These are phyloP conservation scores for Erpobdella octoculata DNA, from an alignment of 2,888 invertebrate genomes.

Conservation along the genomic window DNA sequence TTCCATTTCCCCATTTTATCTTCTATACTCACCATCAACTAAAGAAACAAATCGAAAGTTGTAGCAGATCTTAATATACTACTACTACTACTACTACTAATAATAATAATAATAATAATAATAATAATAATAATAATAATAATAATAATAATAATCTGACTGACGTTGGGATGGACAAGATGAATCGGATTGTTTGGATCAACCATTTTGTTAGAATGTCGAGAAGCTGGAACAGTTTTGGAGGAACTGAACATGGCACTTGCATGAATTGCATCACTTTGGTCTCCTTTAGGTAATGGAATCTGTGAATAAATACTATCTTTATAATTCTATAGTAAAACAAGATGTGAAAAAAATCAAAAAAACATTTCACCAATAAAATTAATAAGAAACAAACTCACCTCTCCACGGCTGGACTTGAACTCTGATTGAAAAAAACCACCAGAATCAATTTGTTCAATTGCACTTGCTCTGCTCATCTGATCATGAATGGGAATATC, in stretches of 20 bases:
- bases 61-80: no score
- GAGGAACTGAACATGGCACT: not conserved
- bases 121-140: not conserved
- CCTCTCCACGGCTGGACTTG: slow-evolving; percentile 7
- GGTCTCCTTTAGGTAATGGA: not conserved
- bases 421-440: not conserved
- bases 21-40: not conserved
- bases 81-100: no score
- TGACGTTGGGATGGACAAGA: not conserved
- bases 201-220: not conserved
- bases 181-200: not conserved
- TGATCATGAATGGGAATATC: not conserved
- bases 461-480: not conserved
- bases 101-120: no score
- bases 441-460: not conserved
- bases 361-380: not conserved
- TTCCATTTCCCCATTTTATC: not conserved
- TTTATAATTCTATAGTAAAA: not conserved
- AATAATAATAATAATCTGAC: not conserved
- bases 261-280: not conserved
- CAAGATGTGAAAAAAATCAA: not conserved
- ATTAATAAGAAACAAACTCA: not conserved
- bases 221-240: not conserved
- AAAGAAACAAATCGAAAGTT: no score
- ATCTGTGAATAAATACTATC: not conserved